These are phyloP conservation scores for Tangachromis dhanisi DNA, from an alignment of 2,113 vertebrate species.

Conservation along the genomic window DNA sequence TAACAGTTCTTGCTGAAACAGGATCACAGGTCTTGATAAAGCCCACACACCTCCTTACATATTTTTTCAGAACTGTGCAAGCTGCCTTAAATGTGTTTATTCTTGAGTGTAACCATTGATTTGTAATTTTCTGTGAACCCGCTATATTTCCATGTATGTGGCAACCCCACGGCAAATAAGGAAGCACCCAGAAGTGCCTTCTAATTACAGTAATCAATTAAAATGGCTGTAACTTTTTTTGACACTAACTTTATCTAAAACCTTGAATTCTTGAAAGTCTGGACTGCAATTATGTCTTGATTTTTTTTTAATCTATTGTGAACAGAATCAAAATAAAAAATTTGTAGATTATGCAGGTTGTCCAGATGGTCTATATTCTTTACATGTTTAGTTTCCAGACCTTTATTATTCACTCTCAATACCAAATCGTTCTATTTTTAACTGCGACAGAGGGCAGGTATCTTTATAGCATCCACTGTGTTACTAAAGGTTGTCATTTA, in stretches of 20 bases:
- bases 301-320: not conserved
- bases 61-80: not conserved
- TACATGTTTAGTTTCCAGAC: not conserved
- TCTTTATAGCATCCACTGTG: not conserved
- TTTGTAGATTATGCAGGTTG: not conserved
- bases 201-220: not conserved
- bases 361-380: not conserved
- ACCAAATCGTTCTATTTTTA: not conserved
- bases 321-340: not conserved
- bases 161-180: not conserved
- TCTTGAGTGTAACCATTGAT: not conserved
- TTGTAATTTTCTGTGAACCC: not conserved
- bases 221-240: not conserved
- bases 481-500: not conserved
- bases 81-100: not conserved
- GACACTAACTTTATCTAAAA: not conserved
- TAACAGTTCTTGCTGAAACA: not conserved
- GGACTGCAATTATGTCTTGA: not conserved
- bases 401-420: not conserved
- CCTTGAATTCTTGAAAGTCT: not conserved
- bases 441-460: not conserved
- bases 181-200: not conserved
- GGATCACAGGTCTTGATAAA: not conserved
- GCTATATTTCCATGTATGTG: not conserved
- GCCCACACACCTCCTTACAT: not conserved